A percentile compares a stretch with the other conserved stretches of the same genome.
Conservation (phyloP, 2,888 invertebrate species). For the Caenorhabditis doughertyi region DNA sequence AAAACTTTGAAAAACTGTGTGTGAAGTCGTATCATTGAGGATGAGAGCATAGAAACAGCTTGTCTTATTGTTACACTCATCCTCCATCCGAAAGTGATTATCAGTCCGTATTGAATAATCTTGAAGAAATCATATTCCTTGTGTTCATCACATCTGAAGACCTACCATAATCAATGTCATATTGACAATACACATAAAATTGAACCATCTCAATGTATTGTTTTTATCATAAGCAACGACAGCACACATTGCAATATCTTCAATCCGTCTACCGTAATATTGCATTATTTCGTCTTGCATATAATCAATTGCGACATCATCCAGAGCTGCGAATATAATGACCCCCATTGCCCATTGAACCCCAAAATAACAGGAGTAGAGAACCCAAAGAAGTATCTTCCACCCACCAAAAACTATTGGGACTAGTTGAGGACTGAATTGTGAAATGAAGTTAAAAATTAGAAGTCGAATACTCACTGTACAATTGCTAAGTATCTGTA, state of each 20-base stretch:
- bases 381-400: conserved; percentile 24
- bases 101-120: conserved; percentile 25
- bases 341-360: conserved; percentile 33
- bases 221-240: conserved; percentile 31
- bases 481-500: conserved; percentile 25
- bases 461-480: neutral
- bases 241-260: conserved; percentile 43
- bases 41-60: conserved; percentile 4
- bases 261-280: conserved; percentile 20
- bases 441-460: neutral
- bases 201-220: conserved; percentile 15
- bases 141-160: neutral
- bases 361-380: conserved; percentile 16
- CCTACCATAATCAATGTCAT: conserved; percentile 24
- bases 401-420: conserved; percentile 2
- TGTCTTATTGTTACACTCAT: conserved; percentile 32
- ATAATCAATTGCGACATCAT: conserved; percentile 11
- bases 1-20: conserved; percentile 27
- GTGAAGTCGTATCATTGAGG: conserved; percentile 5
- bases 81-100: conserved; percentile 26
- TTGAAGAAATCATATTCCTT: neutral
- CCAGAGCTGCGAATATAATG: conserved; percentile 8
- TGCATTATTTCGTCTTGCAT: conserved; percentile 22
- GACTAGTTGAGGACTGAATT: conserved; percentile 18
- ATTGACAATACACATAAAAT: conserved; percentile 30